Evolutionary conservation across 1,140 invertebrate species (phyloP), one percentile per base, ranked within the genome.

Genomic region (Lepidurus arcticus): DNA sequence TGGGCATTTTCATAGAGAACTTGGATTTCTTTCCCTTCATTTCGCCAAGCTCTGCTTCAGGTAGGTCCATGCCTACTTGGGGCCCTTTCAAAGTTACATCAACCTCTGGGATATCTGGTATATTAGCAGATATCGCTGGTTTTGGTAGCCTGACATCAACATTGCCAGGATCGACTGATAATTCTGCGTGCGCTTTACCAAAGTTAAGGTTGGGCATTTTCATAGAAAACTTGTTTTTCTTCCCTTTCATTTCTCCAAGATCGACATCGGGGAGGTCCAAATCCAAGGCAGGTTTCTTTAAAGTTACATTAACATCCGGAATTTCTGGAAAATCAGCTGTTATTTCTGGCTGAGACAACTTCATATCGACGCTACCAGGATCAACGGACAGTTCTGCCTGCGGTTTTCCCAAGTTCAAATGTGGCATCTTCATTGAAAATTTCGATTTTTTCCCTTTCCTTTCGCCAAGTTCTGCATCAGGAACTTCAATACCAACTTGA

Each of bases 141-240:
- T 45, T 44, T 7, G 78, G 78, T 11, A 44, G 73, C 44, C 75
- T 42, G 11, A 78, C 78, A 4, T 73, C 34, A 75, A 42, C 78
- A 7, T 44, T 24, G n/a, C 24, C 65, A 43, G 21, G 42, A 34
- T 10, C 73, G 26, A 74, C 6, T 0, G n/a, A n/a, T 26, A 42
- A 11, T 24, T 74, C 73, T 42, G 73, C 43, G 24, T 44, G 73
- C 3, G 47, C 16, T 75, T 45, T 74, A 8, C 78, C 24, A 42
- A 44, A 45, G 74, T 24, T 3, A 7, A 75, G 16, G n/a, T 16
- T 21, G 11, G 74, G 74, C 74, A 42, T 75, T 75, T 21, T 44
- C 10, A 74, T 2, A 9, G 74, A 42, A 42, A 78, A 24, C 16
- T 78, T 74, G 6, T 26, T 11, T 78, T 78, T 78, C 1, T 78